Evolutionary conservation across 2,113 vertebrate species (phyloP).

Genomic region (Hypomesus transpacificus): DNA sequence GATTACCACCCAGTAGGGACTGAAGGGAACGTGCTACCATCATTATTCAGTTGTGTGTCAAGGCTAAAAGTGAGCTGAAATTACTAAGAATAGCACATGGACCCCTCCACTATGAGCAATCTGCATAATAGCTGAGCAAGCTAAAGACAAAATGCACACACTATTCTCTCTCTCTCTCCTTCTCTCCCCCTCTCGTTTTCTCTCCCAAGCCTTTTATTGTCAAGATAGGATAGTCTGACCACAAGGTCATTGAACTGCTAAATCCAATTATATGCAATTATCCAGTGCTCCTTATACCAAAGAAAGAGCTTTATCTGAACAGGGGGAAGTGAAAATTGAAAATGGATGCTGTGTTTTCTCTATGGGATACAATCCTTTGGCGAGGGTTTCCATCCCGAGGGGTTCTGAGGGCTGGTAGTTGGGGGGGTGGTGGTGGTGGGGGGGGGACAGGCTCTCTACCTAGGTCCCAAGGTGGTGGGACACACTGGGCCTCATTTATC

Average conservation of each 20-base stretch:
- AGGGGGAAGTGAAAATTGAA: slow-evolving; percentile 19
- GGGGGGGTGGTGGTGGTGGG: neutral
- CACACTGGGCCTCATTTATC: too few species aligned
- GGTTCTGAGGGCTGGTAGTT: neutral
- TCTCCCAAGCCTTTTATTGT: slow-evolving; percentile 22
- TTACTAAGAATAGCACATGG: too few species aligned
- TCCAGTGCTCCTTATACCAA: slow-evolving; percentile 35
- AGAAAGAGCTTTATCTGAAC: slow-evolving; percentile 37
- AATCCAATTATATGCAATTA: slow-evolving; percentile 65
- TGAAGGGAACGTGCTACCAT: too few species aligned
- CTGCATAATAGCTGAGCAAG: neutral
- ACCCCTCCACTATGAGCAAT: neutral
- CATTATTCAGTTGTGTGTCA: too few species aligned
- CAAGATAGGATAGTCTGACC: slow-evolving; percentile 40
- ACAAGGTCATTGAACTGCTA: slow-evolving; percentile 56
- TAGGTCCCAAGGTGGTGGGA: neutral
- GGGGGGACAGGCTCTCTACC: neutral
- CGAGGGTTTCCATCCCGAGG: slow-evolving; percentile 7
- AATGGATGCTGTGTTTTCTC: slow-evolving; percentile 8
- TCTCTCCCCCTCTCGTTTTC: neutral
- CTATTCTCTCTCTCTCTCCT: neutral
- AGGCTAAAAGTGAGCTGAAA: too few species aligned
- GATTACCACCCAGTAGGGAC: too few species aligned
- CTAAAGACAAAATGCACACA: neutral
- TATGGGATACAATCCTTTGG: slow-evolving; percentile 7